Evolutionary conservation across 2,888 invertebrate genomes (phyloP).

Genomic region (Pterostichus madidus): DNA sequence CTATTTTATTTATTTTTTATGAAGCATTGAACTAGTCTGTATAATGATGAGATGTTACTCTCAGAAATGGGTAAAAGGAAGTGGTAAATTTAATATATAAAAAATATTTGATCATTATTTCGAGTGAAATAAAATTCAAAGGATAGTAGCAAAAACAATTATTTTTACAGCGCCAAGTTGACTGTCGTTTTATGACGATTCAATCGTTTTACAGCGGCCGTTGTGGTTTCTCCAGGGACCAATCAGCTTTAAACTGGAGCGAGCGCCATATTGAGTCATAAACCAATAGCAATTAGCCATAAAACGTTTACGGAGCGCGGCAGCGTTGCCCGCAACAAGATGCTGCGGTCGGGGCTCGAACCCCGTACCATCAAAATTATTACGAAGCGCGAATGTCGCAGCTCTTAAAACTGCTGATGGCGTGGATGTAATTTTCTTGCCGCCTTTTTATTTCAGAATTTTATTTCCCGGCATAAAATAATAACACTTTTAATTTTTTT

Average conservation of each 20-base stretch:
- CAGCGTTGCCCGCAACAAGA: slow-evolving; percentile 58
- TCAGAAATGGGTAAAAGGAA: too few relatives aligned
- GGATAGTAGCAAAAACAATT: slow-evolving; percentile 58
- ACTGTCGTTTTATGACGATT: slow-evolving; percentile 74
- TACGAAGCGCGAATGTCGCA: slow-evolving; percentile 53
- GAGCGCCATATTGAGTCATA: slow-evolving; percentile 77
- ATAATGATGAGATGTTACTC: too few relatives aligned
- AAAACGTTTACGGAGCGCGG: slow-evolving; percentile 75
- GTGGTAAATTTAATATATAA: too few relatives aligned
- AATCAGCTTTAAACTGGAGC: slow-evolving; percentile 77
- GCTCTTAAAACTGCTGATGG: slow-evolving; percentile 16
- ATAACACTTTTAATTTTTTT: slow-evolving; percentile 63
- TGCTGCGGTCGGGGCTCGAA: slow-evolving; percentile 50
- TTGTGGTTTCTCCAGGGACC: slow-evolving; percentile 73
- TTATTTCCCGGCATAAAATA: slow-evolving; percentile 63
- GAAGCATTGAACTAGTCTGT: too few relatives aligned
- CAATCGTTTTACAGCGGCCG: slow-evolving; percentile 64
- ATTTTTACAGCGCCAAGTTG: slow-evolving; percentile 72
- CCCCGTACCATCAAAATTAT: slow-evolving; percentile 54
- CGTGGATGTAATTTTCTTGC: slow-evolving; percentile 49
- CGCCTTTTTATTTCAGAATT: slow-evolving; percentile 59
- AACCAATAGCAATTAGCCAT: slow-evolving; percentile 78
- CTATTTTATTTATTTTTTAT: too few relatives aligned
- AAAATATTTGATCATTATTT: not conserved
- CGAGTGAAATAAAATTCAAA: not conserved